Conservation (phyloP, 2,113 vertebrate genomes). For the Alethe diademata region DNA sequence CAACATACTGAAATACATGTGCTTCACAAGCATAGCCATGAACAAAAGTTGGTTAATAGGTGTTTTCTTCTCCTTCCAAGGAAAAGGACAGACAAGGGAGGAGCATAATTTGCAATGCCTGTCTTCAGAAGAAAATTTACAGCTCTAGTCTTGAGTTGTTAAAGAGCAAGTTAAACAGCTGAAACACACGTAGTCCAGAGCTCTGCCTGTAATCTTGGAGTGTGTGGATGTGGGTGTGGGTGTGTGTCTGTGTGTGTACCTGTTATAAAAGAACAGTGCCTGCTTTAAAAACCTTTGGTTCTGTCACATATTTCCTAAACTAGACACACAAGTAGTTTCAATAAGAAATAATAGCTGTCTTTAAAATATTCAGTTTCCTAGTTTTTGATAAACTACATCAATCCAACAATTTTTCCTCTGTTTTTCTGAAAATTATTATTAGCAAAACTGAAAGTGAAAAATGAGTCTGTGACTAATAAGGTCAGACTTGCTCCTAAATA, state of each 20-base stretch:
- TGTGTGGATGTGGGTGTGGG: too few relatives aligned
- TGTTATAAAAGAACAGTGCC: background rate
- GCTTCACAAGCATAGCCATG: background rate
- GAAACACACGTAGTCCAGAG: background rate
- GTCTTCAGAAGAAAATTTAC: background rate
- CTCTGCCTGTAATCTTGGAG: background rate
- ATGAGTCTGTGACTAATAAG: background rate
- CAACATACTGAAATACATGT: background rate
- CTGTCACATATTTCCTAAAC: background rate
- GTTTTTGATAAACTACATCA: background rate
- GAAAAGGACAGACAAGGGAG: background rate
- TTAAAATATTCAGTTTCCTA: background rate
- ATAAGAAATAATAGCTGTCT: background rate
- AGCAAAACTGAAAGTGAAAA: background rate
- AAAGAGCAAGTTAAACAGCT: background rate
- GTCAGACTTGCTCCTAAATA: background rate
- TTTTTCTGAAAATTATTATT: background rate
- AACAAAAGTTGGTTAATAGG: background rate
- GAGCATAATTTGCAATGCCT: background rate
- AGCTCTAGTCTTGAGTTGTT: background rate
- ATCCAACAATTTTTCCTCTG: background rate
- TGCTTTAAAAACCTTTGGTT: background rate
- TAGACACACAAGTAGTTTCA: background rate
- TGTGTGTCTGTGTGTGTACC: too few relatives aligned
- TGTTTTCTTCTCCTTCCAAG: background rate